These are phyloP conservation scores for Hirudinaria manillensis DNA, from an alignment of 2,888 invertebrate species.

Conservation along the genomic window DNA sequence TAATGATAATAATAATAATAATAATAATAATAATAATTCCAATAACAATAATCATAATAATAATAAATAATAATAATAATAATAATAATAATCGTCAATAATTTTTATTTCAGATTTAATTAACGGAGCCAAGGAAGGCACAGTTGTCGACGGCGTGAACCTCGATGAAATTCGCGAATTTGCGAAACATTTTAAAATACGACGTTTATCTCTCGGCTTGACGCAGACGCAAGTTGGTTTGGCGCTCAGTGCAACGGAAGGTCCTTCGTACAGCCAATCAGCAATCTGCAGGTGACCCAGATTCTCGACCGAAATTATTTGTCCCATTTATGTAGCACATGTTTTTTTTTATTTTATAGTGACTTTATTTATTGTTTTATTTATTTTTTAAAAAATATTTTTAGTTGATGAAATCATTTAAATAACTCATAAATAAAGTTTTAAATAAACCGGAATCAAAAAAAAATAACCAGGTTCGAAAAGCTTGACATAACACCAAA, in stretches of 20 bases:
- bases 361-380: neutral
- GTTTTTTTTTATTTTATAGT: too few relatives aligned
- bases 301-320: neutral
- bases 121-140: slow-evolving; percentile 85
- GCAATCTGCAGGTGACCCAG: slow-evolving; percentile 88
- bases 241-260: slow-evolving; percentile 88
- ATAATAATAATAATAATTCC: too few relatives aligned
- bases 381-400: neutral
- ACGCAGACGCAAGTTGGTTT: slow-evolving; percentile 85
- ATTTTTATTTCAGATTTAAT: slow-evolving; percentile 54
- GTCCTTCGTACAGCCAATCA: slow-evolving; percentile 96
- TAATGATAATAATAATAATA: too few relatives aligned
- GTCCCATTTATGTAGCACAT: neutral
- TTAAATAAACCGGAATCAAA: neutral
- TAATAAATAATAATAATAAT: too few relatives aligned
- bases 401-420: neutral
- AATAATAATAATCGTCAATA: too few relatives aligned
- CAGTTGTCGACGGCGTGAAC: slow-evolving; percentile 91
- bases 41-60: too few relatives aligned
- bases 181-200: slow-evolving; percentile 90
- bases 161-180: slow-evolving; percentile 96
- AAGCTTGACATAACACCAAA: slow-evolving; percentile 98
- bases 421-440: neutral
- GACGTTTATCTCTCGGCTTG: slow-evolving; percentile 82
- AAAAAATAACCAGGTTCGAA: slow-evolving; percentile 66